These are phyloP conservation scores for Dicroscelio sp. DNA, from an alignment of 2,888 invertebrate genomes.

Conservation along the genomic window DNA sequence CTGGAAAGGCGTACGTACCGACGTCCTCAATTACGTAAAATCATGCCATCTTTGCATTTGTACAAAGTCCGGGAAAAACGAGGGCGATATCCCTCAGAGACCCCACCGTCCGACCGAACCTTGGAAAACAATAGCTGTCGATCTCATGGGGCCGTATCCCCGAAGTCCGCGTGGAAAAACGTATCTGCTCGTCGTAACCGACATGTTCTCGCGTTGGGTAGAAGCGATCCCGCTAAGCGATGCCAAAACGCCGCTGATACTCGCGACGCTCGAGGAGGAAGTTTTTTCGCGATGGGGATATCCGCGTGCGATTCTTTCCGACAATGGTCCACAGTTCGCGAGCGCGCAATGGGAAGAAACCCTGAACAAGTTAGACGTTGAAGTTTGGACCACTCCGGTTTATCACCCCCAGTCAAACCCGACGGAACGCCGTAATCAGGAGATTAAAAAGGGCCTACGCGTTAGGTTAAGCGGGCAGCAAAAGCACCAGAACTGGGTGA, in stretches of 20 bases:
- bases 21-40: background rate
- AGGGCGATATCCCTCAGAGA: background rate
- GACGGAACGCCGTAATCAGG: constrained; percentile 63
- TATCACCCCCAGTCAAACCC: constrained; percentile 76
- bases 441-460: constrained; percentile 66
- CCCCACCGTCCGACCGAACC: background rate
- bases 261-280: background rate
- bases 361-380: constrained; percentile 3
- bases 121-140: constrained; percentile 54
- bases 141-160: constrained; percentile 78
- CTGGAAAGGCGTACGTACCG: background rate
- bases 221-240: constrained; percentile 12
- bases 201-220: constrained; percentile 29
- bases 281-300: too few species aligned
- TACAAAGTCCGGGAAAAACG: constrained; percentile 11
- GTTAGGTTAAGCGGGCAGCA: constrained; percentile 5
- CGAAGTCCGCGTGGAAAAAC: constrained; percentile 41
- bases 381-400: constrained; percentile 61
- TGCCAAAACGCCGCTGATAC: background rate
- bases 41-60: background rate
- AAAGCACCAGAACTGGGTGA: constrained; percentile 29
- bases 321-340: constrained; percentile 46
- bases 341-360: constrained; percentile 15
- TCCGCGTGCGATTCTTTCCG: constrained; percentile 41
- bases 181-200: constrained; percentile 42